Percentiles rank a stretch among this genome's conserved stretches.
Evolutionary conservation across 1,140 invertebrate species (phyloP).

Genomic region (Sarcophaga peregrina): DNA sequence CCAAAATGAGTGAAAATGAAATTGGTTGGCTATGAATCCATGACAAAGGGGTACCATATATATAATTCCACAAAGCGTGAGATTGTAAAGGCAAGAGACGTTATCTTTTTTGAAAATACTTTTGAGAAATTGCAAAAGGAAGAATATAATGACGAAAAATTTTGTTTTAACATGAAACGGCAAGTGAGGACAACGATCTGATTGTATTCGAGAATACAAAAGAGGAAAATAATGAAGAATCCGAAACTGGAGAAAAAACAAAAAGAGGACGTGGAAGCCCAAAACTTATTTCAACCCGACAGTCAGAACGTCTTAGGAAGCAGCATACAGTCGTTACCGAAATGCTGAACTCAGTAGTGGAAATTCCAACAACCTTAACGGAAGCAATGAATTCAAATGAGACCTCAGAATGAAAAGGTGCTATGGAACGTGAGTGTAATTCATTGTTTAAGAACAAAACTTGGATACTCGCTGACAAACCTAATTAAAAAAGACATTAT

Average conservation of each 20-base stretch:
- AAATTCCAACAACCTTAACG: not conserved
- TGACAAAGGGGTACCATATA: constrained; percentile 2
- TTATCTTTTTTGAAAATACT: not conserved
- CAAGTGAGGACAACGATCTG: no score
- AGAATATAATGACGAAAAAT: no score
- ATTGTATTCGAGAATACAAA: no score
- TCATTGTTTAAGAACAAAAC: constrained; percentile 14
- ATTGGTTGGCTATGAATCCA: constrained; percentile 10
- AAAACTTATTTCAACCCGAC: no score
- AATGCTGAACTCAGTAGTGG: not conserved
- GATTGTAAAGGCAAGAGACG: not conserved
- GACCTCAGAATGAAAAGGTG: constrained; percentile 5
- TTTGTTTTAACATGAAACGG: no score
- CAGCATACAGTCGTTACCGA: not conserved
- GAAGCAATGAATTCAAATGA: not conserved
- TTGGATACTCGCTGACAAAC: not conserved
- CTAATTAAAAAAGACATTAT: not conserved
- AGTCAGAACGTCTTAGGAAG: not conserved
- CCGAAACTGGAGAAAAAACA: no score
- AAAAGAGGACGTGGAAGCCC: no score
- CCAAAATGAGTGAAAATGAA: constrained; percentile 24
- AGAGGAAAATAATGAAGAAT: no score
- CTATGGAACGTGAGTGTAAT: constrained; percentile 16
- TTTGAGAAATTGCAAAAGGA: no score
- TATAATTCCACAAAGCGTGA: not conserved